Evolutionary conservation across 2,888 invertebrate genomes (phyloP), one percentile per base, ranked within the genome.

Genomic region (Drosophila rellima): DNA sequence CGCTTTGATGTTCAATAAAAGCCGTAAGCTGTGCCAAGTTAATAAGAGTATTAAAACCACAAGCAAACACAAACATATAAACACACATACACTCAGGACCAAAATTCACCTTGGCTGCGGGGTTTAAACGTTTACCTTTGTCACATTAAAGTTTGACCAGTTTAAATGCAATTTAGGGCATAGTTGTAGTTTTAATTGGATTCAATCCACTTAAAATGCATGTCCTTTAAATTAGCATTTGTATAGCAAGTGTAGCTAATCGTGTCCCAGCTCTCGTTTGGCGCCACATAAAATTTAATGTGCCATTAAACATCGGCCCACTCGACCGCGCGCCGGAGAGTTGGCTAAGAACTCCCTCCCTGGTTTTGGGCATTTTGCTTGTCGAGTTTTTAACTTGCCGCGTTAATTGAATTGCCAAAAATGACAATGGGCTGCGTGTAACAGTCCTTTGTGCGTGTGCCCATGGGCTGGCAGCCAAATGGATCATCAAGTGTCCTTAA

Each of bases 381-480:
- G 55, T 73, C 54, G 57, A 45, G 44, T 62, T 80, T 70, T 73
- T 50, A 63, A 71, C 70, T 73, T 85, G 61, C 74, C 67, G 66
- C 69, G 76, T 87, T 88, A 85, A 85, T 85, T 85, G 88, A 88
- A 88, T 88, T 71, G 82, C 55, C 70, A 48, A 70, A 70, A 82
- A 74, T 60, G 82, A 76, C 76, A 84, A 70, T 47, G 57, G 44
- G 54, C 59, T 61, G 45, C 31, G 45, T 42, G 52, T 35, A 31
- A 48, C 60, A 31, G 67, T 52, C 70, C 69, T 69, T 79, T 83
- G 42, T 55, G 20, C 51, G 80, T 72, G 48, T 60, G 73, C 47
- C 82, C 82, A 59, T 42, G 57, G 54, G 39, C 64, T 56, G 60
- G 17, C 63, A 48, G 54, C 47, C 70, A 71, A 63, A 71, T 60